Evolutionary conservation across 2,888 invertebrate genomes (phyloP).

Genomic region (Endomychus coccineus): DNA sequence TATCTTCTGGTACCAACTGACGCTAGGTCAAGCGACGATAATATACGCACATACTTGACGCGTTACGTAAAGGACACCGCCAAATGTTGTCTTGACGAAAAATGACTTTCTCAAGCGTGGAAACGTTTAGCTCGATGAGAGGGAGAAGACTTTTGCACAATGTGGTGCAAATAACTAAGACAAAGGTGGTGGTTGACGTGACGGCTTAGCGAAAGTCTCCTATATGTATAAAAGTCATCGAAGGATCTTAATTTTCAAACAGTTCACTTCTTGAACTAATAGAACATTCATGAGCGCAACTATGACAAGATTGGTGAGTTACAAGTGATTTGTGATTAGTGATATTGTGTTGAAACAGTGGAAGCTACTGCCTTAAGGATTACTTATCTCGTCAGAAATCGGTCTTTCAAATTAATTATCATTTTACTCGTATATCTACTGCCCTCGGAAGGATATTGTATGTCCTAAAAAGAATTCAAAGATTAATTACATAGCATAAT

Average conservation of each 20-base stretch:
- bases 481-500: no score
- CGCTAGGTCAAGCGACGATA: constrained; percentile 17
- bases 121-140: constrained; percentile 30
- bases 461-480: no score
- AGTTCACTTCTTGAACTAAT: constrained; percentile 52
- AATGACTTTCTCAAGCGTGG: constrained; percentile 38
- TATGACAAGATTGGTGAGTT: constrained; percentile 53
- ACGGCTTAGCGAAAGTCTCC: constrained; percentile 49
- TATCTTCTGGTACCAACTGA: constrained; percentile 24
- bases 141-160: constrained; percentile 37
- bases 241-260: constrained; percentile 48
- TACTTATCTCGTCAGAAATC: no score
- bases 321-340: constrained; percentile 12
- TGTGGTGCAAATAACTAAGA: constrained; percentile 28
- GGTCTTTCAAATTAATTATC: no score
- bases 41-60: constrained; percentile 22
- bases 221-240: constrained; percentile 51
- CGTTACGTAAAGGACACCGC: constrained; percentile 40
- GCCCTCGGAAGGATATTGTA: no score
- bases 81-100: constrained; percentile 25
- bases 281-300: constrained; percentile 32
- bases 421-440: no score
- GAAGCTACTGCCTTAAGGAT: no score
- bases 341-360: constrained; percentile 6
- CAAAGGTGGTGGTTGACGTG: constrained; percentile 35